These are phyloP conservation scores for Leptinotarsa juncta DNA, from an alignment of 2,888 invertebrate species.

Conservation along the genomic window DNA sequence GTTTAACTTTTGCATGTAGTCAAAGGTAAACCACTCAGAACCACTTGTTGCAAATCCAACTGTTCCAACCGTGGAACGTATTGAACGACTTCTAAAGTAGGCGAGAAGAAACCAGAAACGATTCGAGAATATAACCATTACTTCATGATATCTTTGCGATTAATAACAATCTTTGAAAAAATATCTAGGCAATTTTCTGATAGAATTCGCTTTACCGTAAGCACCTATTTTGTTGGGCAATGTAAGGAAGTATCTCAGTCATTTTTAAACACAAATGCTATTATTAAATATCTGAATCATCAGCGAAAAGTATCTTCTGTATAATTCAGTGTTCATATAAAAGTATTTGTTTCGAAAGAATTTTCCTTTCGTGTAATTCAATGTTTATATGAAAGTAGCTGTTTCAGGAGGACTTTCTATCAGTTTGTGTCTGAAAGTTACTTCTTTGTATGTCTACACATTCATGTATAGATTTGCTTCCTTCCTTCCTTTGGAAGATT, in stretches of 20 bases:
- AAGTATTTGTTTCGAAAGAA: no score
- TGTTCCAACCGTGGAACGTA: neutral
- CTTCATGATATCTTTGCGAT: neutral
- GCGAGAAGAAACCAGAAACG: neutral
- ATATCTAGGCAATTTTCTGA: neutral
- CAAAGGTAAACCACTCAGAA: slow-evolving; percentile 38
- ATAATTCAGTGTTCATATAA: no score
- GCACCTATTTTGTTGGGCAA: neutral
- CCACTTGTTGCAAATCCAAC: slow-evolving; percentile 6
- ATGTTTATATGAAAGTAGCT: no score
- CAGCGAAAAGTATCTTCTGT: no score
- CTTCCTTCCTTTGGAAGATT: no score
- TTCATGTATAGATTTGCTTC: no score
- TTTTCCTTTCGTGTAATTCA: no score
- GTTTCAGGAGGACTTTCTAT: no score
- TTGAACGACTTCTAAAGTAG: neutral
- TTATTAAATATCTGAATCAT: neutral
- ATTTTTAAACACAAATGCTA: neutral
- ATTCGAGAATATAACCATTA: neutral
- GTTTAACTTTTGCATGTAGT: slow-evolving; percentile 24
- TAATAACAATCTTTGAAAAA: neutral
- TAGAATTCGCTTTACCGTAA: neutral
- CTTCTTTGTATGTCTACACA: no score
- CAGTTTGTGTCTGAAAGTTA: no score
- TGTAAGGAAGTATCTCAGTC: no score